Conservation (phyloP, 64 coral and sea anemone genomes). For the Pocillopora damicornis region DNA sequence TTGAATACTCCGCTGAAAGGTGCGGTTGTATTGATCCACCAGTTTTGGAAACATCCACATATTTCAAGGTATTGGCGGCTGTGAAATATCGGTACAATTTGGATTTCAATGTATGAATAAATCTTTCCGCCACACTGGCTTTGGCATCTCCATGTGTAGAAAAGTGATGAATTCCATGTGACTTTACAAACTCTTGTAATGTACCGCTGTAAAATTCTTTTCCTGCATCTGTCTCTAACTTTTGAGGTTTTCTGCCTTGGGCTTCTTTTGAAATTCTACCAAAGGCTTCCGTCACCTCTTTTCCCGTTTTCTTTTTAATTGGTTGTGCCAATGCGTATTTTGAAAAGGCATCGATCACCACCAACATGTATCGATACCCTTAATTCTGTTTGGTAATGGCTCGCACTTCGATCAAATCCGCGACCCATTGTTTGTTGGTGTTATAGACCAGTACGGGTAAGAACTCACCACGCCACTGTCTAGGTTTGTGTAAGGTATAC, state of each 20-base stretch:
- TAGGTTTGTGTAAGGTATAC: not conserved
- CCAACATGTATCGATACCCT: not conserved
- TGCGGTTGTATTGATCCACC: constrained; percentile 29
- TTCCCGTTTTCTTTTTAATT: not conserved
- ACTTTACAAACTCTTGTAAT: not conserved
- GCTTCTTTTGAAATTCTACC: not conserved
- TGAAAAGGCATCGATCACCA: constrained; percentile 4
- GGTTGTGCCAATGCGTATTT: constrained; percentile 23
- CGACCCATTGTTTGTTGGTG: constrained; percentile 17
- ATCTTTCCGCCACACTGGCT: not conserved
- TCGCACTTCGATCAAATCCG: constrained; percentile 8
- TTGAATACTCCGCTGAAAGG: constrained; percentile 19
- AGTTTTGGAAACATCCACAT: not conserved
- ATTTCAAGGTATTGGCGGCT: constrained; percentile 19
- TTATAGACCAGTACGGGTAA: not conserved
- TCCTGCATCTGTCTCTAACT: constrained; percentile 21
- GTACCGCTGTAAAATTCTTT: constrained; percentile 11
- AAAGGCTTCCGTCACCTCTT: not conserved
- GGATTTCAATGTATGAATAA: constrained; percentile 20
- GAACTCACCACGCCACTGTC: not conserved
- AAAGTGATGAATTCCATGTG: constrained; percentile 29
- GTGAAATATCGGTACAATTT: constrained; percentile 42
- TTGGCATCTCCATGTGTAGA: constrained; percentile 22
- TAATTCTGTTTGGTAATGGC: not conserved
- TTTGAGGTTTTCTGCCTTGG: not conserved